Evolutionary conservation across 2,888 invertebrate genomes (phyloP), one percentile per base, ranked within the genome.

Genomic region (Netelia virgata): DNA sequence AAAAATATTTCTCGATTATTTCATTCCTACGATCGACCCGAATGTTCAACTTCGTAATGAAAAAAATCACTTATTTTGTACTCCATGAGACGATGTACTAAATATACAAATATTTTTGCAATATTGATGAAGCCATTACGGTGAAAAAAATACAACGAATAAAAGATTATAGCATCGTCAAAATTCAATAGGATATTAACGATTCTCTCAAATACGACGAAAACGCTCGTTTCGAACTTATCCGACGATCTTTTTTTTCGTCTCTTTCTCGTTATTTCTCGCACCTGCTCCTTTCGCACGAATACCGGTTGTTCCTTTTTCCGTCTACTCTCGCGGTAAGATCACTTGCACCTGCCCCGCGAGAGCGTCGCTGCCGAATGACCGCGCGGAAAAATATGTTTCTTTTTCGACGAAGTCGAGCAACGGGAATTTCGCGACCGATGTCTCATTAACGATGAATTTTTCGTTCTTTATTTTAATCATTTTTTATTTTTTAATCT

Each of bases 211-310:
- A 18, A 18, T 57, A 18, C 16, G 2, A 18, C 57, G 14, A 57
- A 57, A 57, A 20, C 16, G 57, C 57, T 57, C 16, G 9, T 57
- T 57, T 18, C 9, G 9, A 18, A 18, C 10, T 18, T 57, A 18
- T 57, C 18, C 18, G 18, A 18, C 20, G 8, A 10, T 18, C 9
- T 57, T 18, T 57, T 63, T 63, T 14, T 28, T 50, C 28, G 43
- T 43, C 50, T 68, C 50, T 50, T 10, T 10, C 18, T 70, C 59
- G 59, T 66, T 74, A 43, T 53, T 84, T 59, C 41, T 59, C 41
- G 81, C 84, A 84, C 84, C 84, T 84, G 84, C 84, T 59, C 16
- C 47, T 70, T 61, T 16, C 55, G 55, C 63, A 10, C 50, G 69
- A 43, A 63, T 81, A 81, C 81, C 75, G 81, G 75, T 75, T 57